Base-by-base conservation (phyloP, 2,797 vertebrate genomes). In the Gouania willdenowi region DNA sequence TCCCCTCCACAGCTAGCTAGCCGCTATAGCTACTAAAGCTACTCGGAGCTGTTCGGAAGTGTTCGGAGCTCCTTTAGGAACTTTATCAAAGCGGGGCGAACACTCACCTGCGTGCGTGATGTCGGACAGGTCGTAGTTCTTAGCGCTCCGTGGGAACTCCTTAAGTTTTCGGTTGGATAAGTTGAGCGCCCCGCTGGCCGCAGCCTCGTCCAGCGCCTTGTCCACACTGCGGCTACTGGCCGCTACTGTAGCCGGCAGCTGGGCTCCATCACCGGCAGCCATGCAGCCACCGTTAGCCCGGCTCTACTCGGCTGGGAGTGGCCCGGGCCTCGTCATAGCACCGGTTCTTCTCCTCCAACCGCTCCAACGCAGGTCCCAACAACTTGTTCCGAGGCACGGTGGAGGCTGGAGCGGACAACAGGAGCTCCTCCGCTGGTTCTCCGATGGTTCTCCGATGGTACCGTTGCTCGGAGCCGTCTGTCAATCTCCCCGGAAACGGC, bases 81-180 rank as follows among this genome's bases (percentile, higher is more conserved):
- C n/a, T n/a, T n/a, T n/a, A n/a, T n/a, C n/a, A n/a, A n/a, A n/a
- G n/a, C n/a, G n/a, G 8, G 24, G 35, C 15, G 19, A 5, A 4
- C 5, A 70, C 90, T 77, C 58, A 94, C 93, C 92, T 74, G 92
- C 93, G 21, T 93, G 89, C 1, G 91, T 94, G 28, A 94, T 90
- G 77, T 94, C 93, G 76, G 92, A 94, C 69, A 96, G 66, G 75
- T 96, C 93, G 77, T 93, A 91, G 72, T 92, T 92, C 68, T 70
- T 85, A 41, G 92, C 91, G 39, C 86, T 92, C 1, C 85, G 84
- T 24, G 93, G 93, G 46, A 96, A 95, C 74, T 92, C 82, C 75
- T 93, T 92, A 22, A 96, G 83, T 58, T 92, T 92, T 23, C 93
- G 87, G 60, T 90, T 92, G 21, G 92, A 87, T 34, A 96, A 55